Conservation (phyloP, 2,797 vertebrate species). For the Lepus townsendii region DNA sequence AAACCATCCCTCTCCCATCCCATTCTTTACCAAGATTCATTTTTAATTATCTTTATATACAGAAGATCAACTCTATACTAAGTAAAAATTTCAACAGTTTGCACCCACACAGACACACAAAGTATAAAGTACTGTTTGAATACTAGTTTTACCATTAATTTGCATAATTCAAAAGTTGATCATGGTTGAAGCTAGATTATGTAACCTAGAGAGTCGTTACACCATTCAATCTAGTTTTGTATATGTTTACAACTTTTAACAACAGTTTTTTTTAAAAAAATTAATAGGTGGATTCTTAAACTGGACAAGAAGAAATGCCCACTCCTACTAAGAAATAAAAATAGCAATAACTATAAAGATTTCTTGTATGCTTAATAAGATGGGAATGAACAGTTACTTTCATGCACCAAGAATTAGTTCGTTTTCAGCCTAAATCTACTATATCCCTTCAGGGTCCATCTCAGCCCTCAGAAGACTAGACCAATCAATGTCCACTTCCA, state of each 20-base stretch:
- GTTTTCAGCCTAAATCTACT: slow-evolving; percentile 15
- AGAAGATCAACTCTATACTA: too few relatives aligned
- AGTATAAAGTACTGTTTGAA: too few relatives aligned
- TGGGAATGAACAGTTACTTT: background rate
- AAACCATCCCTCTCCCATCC: too few relatives aligned
- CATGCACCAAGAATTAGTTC: background rate
- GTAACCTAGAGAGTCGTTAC: background rate
- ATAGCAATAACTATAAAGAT: slow-evolving; percentile 59
- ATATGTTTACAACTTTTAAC: slow-evolving; percentile 13
- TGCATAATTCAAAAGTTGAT: background rate
- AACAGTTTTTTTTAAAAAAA: background rate
- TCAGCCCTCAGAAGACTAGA: background rate
- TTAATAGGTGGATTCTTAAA: slow-evolving; percentile 24
- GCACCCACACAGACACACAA: too few relatives aligned
- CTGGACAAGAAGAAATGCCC: slow-evolving; percentile 22
- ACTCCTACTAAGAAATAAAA: slow-evolving; percentile 49
- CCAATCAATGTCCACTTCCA: background rate
- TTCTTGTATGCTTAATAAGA: slow-evolving; percentile 46
- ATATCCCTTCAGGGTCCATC: background rate
- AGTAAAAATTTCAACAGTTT: too few relatives aligned
- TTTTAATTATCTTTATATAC: too few relatives aligned
- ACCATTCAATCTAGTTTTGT: background rate
- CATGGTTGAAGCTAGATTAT: background rate
- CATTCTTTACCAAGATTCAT: too few relatives aligned
- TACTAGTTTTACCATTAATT: too few relatives aligned